A percentile compares a stretch with the other conserved stretches of the same genome.
phyloP scores from a whole-genome alignment of 2,113 vertebrate genomes.

The Sardina pilchardus region DNA sequence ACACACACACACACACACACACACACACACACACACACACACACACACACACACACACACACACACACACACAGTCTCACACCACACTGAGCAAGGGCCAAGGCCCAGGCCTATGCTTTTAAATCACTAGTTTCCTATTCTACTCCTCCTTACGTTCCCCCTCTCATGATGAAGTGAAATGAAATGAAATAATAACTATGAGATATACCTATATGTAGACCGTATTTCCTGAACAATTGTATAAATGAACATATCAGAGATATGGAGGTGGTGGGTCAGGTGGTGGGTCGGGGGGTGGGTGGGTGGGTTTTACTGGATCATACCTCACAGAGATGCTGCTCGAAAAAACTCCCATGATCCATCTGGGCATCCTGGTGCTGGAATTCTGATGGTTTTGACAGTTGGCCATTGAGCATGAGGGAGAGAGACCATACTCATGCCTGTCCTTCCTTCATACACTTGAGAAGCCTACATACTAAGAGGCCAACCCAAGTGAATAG shows the following conservation, averaged over 20 bases:
- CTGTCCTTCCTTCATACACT: background rate
- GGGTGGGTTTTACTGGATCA: slow-evolving; percentile 20
- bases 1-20: slow-evolving; percentile 26
- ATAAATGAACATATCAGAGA: slow-evolving; percentile 47
- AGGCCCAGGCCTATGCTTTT: slow-evolving; percentile 3
- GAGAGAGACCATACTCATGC: background rate
- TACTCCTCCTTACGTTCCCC: slow-evolving; percentile 53
- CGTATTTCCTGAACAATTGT: slow-evolving; percentile 29
- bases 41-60: slow-evolving; percentile 28
- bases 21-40: slow-evolving; percentile 32
- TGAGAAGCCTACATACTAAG: background rate
- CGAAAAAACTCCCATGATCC: slow-evolving; percentile 34
- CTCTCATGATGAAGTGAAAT: background rate
- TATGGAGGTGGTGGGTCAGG: slow-evolving; percentile 32
- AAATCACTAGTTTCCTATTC: slow-evolving; percentile 34
- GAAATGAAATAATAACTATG: background rate
- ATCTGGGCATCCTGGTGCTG: slow-evolving; percentile 41
- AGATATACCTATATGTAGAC: slow-evolving; percentile 10
- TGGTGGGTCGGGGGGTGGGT: slow-evolving; percentile 28
- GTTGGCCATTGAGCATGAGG: background rate
- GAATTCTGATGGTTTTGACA: slow-evolving; percentile 24
- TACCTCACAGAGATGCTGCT: slow-evolving; percentile 47
- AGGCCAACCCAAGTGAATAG: background rate
- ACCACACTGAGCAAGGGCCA: background rate
- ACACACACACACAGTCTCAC: slow-evolving; percentile 6